Conservation (phyloP, 1,140 invertebrate genomes). For the Pemphigus obesinymphae region DNA sequence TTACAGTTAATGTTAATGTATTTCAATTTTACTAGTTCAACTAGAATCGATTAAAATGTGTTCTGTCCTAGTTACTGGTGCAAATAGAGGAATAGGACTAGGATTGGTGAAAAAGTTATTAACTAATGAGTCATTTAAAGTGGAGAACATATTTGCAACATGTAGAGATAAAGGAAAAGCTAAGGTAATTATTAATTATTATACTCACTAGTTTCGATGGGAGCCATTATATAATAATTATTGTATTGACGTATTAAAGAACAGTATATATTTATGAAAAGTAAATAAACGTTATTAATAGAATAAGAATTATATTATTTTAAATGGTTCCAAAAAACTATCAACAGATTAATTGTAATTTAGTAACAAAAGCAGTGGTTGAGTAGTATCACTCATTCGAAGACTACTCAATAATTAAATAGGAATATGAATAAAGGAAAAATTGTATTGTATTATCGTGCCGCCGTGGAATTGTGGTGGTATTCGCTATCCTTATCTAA, state of each 20-base stretch:
- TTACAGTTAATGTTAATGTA: neutral
- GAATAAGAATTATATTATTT: too few species aligned
- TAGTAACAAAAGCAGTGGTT: too few species aligned
- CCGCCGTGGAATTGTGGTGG: neutral
- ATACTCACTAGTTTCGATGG: conserved; percentile 16
- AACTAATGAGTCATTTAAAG: conserved; percentile 50
- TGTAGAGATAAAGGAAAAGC: conserved; percentile 65
- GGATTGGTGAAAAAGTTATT: conserved; percentile 70
- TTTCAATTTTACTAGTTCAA: neutral
- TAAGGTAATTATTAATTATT: conserved; percentile 43
- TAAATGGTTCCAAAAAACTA: too few species aligned
- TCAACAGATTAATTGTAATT: too few species aligned
- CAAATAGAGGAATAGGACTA: conserved; percentile 80
- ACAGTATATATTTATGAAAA: neutral
- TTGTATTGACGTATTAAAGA: neutral
- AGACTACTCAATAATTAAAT: too few species aligned
- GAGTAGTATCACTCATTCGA: too few species aligned
- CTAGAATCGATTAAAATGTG: conserved; percentile 56
- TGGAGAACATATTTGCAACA: conserved; percentile 66
- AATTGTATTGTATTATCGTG: neutral
- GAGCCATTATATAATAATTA: conserved; percentile 19
- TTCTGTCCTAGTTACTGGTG: conserved; percentile 79
- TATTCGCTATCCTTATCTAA: neutral
- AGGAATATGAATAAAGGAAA: neutral
- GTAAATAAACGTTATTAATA: neutral